Evolutionary conservation across 2,797 vertebrate genomes (phyloP).

Genomic region (Kryptolebias ocellatus): DNA sequence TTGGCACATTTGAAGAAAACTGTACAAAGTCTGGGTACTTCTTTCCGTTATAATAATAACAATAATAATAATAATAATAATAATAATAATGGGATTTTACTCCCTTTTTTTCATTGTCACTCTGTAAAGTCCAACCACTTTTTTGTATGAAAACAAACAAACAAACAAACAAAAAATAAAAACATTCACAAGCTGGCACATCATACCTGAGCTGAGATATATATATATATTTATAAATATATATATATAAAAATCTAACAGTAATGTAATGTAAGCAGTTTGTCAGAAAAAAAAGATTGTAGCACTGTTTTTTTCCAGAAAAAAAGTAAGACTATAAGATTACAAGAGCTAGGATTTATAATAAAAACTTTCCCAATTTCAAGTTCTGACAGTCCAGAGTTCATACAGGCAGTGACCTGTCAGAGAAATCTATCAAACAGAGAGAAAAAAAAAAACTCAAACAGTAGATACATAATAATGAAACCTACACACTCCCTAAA

Average conservation of each 20-base stretch:
- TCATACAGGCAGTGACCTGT: conserved; percentile 84
- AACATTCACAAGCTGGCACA: conserved; percentile 98
- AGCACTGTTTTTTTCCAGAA: conserved; percentile 71
- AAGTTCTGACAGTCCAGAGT: conserved; percentile 93
- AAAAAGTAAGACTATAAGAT: conserved; percentile 96
- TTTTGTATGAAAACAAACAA: conserved; percentile 65
- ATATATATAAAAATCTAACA: conserved; percentile 81
- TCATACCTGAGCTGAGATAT: conserved; percentile 99
- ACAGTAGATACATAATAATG: conserved; percentile 78
- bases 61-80: conserved; percentile 62
- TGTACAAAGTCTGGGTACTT: conserved; percentile 79
- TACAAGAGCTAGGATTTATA: conserved; percentile 94
- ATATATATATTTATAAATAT: neutral
- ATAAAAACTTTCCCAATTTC: conserved; percentile 88
- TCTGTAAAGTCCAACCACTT: conserved; percentile 61
- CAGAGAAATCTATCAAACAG: conserved; percentile 83
- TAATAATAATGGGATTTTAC: conserved; percentile 59
- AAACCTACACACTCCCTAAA: conserved; percentile 88
- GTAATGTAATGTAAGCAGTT: conserved; percentile 94
- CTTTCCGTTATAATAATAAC: conserved; percentile 49
- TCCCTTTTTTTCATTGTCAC: conserved; percentile 65
- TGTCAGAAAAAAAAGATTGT: conserved; percentile 82
- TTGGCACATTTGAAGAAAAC: conserved; percentile 93
- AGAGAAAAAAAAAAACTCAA: conserved; percentile 61
- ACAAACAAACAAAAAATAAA: conserved; percentile 49